Evolutionary conservation across 2,113 vertebrate genomes (phyloP), one percentile per base, ranked within the genome.

Genomic region (Himantopus leucocephalus): DNA sequence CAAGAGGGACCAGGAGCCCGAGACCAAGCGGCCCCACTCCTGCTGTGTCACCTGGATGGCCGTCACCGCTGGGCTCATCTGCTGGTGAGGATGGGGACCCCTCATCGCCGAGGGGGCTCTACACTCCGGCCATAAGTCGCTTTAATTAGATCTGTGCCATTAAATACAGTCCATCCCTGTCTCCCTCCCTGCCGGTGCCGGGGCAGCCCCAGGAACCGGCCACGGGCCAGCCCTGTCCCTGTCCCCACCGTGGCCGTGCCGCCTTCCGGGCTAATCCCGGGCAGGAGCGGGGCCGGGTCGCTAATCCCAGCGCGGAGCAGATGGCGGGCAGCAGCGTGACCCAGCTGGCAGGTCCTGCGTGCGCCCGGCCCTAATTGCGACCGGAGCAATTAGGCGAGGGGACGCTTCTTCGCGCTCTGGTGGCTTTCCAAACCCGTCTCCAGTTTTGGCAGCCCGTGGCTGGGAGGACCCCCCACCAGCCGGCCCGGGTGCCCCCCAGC

Each of bases 11-110:
- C 92, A 70, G 17, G 98, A 98, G 1, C 97, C 97, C 1, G 98
- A 99, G 47, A 98, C 90, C 95, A 99, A 99, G 98, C 98, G 94
- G 89, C 97, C 97, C 24, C 96, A 90, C 92, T 98, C 99, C 67
- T 99, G 99, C 97, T 99, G 99, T 4, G 87, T 99, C 97, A 99
- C 99, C 87, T 99, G 99, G 99, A 98, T 98, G 1, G 99, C 99
- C 0, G 99, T 99, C 53, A 85, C 97, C 1, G 99, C 99, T 0
- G 99, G 99, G 58, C 99, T 99, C 62, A 41, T 99, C 95, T 99
- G 99, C 97, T 99, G 99, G 99, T 99, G 98, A 99, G 62, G 39
- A 52, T 0, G 1, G 84, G 52, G 50, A 50, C 64, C 47, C 80
- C 43, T 20, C 1, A 0, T 53, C 89, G 15, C 78, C 2, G 2